Percentiles rank a stretch among this genome's conserved stretches.
phyloP scores from a whole-genome alignment of 2,797 vertebrate genomes.

The Oreochromis mossambicus region DNA sequence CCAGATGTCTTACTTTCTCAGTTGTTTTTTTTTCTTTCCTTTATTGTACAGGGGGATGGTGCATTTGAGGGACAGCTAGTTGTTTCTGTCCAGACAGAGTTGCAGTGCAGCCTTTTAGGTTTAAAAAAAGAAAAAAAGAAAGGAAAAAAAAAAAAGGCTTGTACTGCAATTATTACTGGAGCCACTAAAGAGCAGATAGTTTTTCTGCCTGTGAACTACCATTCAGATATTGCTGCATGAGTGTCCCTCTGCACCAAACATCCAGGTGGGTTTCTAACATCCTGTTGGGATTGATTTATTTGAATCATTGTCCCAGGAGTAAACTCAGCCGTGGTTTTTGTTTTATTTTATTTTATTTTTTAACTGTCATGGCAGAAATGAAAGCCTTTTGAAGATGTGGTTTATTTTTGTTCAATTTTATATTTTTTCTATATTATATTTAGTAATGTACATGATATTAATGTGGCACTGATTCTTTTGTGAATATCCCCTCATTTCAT shows the following conservation, averaged over 20 bases:
- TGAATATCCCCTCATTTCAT: slow-evolving; percentile 69
- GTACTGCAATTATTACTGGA: slow-evolving; percentile 23
- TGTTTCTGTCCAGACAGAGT: background rate
- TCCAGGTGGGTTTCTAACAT: slow-evolving; percentile 30
- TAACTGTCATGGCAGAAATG: slow-evolving; percentile 28
- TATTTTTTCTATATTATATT: slow-evolving; percentile 67
- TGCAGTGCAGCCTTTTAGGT: background rate
- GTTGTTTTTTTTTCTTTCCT: background rate
- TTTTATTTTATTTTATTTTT: slow-evolving; percentile 10
- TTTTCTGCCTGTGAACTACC: slow-evolving; percentile 35
- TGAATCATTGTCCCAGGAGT: slow-evolving; percentile 16
- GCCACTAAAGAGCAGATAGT: slow-evolving; percentile 30
- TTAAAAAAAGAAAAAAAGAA: background rate
- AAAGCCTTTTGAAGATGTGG: slow-evolving; percentile 58
- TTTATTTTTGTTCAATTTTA: slow-evolving; percentile 62
- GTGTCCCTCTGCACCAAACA: slow-evolving; percentile 49
- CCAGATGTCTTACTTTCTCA: background rate
- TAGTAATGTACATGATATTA: slow-evolving; percentile 64
- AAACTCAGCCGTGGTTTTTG: background rate
- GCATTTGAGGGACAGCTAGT: slow-evolving; percentile 8
- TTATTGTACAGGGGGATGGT: background rate
- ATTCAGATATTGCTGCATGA: slow-evolving; percentile 12
- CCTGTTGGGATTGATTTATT: slow-evolving; percentile 9
- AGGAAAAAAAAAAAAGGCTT: background rate
- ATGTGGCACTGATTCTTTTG: slow-evolving; percentile 58